Evolutionary conservation across 2,113 vertebrate genomes (phyloP), one percentile per base, ranked within the genome.

Genomic region (Microcebus tavaratra): DNA sequence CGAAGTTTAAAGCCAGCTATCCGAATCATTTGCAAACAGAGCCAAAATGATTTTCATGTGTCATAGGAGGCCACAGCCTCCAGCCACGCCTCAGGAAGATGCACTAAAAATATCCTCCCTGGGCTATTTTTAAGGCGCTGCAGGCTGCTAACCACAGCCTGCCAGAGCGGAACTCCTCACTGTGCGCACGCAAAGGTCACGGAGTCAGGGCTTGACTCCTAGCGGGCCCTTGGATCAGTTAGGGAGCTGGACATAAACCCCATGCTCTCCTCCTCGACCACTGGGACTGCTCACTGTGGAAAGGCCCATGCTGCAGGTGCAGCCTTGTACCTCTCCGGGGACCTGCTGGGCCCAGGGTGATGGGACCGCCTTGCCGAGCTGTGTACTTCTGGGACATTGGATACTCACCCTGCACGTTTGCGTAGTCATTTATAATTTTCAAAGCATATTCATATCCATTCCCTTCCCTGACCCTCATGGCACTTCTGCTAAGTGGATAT

Each of bases 61-160:
- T 97, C 97, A 97, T 67, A 55, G 63, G 63, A 94, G 86, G 83
- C 95, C 80, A 14, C 15, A 2, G 82, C 73, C 95, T 94, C 73
- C 95, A 93, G 95, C 89, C 97, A 95, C 89, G 10, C 96, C 97
- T 97, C 93, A 96, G 97, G 96, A 97, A 72, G 79, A 68, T 17
- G 36, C 13, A 12, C 97, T 97, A 97, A 97, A 97, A 97, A 97
- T 98, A 97, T 76, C 92, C 93, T 76, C 53, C 31, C 23, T 3
- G 92, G 0, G 15, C 91, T 98, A 97, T 98, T 97, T 98, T 95
- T 97, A 98, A 97, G 55, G 82, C 57, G 75, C n/a, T 17, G 8
- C 53, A 23, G 86, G 55, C 85, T 91, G 89, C 72, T 85, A 78
- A 63, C 67, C 61, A 17, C 67, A 85, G 78, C 50, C 50, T 17